Percentiles rank a stretch among this genome's conserved stretches.
phyloP scores from a whole-genome alignment of 2,888 invertebrate species.

The Mimachlamys varia region DNA sequence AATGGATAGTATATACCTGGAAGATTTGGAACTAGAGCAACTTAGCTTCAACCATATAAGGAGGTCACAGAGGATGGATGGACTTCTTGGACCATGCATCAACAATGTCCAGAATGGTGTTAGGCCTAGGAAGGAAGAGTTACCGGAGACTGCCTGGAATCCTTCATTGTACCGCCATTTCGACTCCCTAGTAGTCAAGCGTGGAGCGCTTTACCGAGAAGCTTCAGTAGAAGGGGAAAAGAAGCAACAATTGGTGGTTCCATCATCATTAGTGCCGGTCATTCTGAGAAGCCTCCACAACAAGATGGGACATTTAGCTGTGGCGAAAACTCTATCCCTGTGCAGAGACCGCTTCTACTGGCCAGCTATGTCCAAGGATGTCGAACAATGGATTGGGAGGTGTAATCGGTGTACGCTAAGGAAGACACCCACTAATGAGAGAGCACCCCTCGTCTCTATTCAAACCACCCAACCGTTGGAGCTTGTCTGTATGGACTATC shows the following conservation, averaged over 20 bases:
- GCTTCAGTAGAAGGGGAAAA: neutral
- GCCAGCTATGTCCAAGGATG: slow-evolving; percentile 44
- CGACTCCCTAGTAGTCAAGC: neutral
- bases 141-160: neutral
- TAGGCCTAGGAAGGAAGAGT: neutral
- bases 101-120: neutral
- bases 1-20: no score
- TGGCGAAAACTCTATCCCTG: slow-evolving; percentile 44
- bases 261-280: neutral
- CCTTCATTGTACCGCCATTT: neutral
- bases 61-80: no score
- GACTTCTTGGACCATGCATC: neutral
- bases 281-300: neutral
- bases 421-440: slow-evolving; percentile 41
- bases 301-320: slow-evolving; percentile 45
- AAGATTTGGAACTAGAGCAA: no score
- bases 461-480: slow-evolving; percentile 1
- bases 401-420: slow-evolving; percentile 44
- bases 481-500: slow-evolving; percentile 1
- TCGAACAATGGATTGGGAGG: slow-evolving; percentile 35
- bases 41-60: no score
- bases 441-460: neutral
- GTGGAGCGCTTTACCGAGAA: slow-evolving; percentile 15
- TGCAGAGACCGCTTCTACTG: slow-evolving; percentile 46
- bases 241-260: neutral